Evolutionary conservation across 2,888 invertebrate genomes (phyloP).

Genomic region (Aspidapion aeneum): DNA sequence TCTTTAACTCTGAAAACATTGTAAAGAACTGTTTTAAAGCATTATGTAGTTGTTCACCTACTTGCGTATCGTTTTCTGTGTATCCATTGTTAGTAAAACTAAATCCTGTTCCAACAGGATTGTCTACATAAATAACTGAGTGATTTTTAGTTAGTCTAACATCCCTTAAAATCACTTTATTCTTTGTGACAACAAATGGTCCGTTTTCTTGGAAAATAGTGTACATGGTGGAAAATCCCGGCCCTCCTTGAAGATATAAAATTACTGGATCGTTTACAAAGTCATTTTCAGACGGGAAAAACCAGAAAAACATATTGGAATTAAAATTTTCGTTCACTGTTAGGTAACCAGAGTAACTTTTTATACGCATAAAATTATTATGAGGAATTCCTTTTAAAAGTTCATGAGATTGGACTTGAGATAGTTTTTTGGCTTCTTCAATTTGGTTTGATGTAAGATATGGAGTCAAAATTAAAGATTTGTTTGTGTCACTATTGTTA

Average conservation of each 20-base stretch:
- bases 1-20: constrained; percentile 71
- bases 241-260: constrained; percentile 80
- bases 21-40: constrained; percentile 79
- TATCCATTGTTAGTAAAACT: constrained; percentile 84
- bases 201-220: constrained; percentile 80
- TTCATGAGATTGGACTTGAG: neutral
- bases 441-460: neutral
- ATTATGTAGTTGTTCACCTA: constrained; percentile 74
- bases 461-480: neutral
- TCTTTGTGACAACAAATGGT: constrained; percentile 41
- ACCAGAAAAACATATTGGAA: constrained; percentile 87
- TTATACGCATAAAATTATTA: constrained; percentile 43
- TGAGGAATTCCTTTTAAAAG: no score
- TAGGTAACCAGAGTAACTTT: constrained; percentile 71
- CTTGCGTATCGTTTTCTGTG: constrained; percentile 72
- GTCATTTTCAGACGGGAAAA: constrained; percentile 64
- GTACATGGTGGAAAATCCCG: constrained; percentile 70
- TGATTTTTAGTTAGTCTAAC: constrained; percentile 76
- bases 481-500: no score
- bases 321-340: constrained; percentile 71
- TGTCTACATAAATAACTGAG: constrained; percentile 85
- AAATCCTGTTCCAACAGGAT: constrained; percentile 83
- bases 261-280: constrained; percentile 61
- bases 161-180: constrained; percentile 56
- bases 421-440: neutral